phyloP scores from a whole-genome alignment of 2,113 vertebrate genomes.

The Cyrtonyx montezumae region DNA sequence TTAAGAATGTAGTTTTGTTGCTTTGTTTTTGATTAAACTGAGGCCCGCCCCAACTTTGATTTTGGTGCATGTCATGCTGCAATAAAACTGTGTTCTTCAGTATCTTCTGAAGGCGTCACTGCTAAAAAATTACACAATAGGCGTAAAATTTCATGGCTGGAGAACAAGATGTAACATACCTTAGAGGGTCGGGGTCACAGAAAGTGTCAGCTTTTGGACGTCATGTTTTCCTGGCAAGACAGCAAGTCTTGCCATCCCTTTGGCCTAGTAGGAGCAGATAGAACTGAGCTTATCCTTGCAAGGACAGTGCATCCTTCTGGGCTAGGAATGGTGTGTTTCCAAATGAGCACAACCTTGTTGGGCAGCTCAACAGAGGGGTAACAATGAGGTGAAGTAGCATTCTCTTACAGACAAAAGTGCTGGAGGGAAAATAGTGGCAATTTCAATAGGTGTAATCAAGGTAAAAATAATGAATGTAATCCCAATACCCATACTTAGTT shows the following conservation, averaged over 20 bases:
- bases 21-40: conserved; percentile 15
- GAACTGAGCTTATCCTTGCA: neutral
- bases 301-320: neutral
- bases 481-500: neutral
- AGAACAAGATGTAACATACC: conserved; percentile 61
- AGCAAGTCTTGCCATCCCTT: conserved; percentile 1
- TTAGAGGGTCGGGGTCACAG: conserved; percentile 39
- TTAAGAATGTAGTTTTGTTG: neutral
- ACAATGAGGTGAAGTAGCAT: neutral
- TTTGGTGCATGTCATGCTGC: neutral
- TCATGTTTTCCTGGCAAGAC: conserved; percentile 53
- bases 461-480: neutral
- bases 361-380: neutral
- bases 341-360: neutral
- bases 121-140: conserved; percentile 9
- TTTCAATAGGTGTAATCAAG: neutral
- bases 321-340: neutral
- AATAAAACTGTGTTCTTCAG: neutral
- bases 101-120: conserved; percentile 44
- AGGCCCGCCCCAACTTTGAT: neutral
- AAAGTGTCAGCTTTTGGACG: conserved; percentile 16
- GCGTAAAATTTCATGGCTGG: neutral
- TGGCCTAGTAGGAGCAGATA: conserved; percentile 4
- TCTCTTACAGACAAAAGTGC: neutral
- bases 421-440: neutral